Evolutionary conservation across 2,113 vertebrate genomes (phyloP).

Genomic region (Bagarius yarrelli): DNA sequence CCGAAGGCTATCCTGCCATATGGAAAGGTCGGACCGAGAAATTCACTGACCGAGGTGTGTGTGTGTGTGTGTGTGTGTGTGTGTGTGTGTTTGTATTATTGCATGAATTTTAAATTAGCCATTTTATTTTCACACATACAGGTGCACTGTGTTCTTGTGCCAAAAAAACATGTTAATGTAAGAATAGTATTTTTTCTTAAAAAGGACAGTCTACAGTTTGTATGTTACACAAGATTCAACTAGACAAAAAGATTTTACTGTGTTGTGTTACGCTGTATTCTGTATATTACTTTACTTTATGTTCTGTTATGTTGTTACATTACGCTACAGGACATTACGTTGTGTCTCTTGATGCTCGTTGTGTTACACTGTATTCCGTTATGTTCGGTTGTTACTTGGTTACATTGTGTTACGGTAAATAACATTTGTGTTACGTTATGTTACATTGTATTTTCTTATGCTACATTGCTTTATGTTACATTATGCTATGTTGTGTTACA

Average conservation of each 20-base stretch:
- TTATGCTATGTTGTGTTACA: too few species aligned
- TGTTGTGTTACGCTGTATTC: background rate
- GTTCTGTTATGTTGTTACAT: too few species aligned
- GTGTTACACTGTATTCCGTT: too few species aligned
- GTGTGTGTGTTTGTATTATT: slow-evolving; percentile 8
- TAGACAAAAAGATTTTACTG: too few species aligned
- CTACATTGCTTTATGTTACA: too few species aligned
- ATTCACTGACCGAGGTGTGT: slow-evolving; percentile 65
- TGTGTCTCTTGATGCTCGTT: too few species aligned
- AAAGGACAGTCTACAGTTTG: background rate
- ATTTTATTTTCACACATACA: background rate
- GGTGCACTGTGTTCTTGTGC: background rate
- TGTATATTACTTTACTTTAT: too few species aligned
- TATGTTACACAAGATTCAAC: background rate
- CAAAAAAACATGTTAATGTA: background rate
- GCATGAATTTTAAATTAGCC: background rate
- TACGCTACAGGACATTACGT: too few species aligned
- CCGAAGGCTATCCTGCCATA: slow-evolving; percentile 83
- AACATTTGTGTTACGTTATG: too few species aligned
- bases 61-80: slow-evolving; percentile 5
- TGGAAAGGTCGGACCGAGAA: slow-evolving; percentile 94
- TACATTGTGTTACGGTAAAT: too few species aligned
- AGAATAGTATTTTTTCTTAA: background rate
- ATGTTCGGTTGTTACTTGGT: too few species aligned
- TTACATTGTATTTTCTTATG: too few species aligned